Evolutionary conservation across 2,113 vertebrate species (phyloP).

Genomic region (Gorsachius goisagi): DNA sequence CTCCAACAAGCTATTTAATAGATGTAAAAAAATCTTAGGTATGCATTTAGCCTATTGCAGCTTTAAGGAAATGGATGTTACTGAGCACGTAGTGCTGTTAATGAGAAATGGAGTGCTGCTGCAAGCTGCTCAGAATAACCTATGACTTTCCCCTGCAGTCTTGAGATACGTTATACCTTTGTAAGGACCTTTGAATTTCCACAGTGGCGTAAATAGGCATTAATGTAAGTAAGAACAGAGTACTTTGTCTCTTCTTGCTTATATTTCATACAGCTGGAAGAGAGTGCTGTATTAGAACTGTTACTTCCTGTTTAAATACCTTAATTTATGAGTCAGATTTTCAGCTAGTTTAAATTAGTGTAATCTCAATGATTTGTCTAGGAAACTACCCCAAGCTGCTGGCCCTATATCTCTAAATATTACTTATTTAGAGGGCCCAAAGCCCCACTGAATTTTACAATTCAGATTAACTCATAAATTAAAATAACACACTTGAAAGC

Average conservation of each 20-base stretch:
- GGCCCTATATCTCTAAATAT: not conserved
- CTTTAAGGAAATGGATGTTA: not conserved
- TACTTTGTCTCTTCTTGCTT: not conserved
- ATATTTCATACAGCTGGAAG: not conserved
- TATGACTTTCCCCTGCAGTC: not conserved
- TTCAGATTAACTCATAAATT: not conserved
- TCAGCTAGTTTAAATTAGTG: not conserved
- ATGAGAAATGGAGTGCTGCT: not conserved
- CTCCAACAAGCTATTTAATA: not conserved
- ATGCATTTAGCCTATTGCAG: not conserved
- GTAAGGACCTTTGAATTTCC: not conserved
- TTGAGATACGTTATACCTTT: not conserved
- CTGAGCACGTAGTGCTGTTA: not conserved
- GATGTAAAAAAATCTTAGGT: not conserved
- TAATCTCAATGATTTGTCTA: not conserved
- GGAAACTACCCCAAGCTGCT: not conserved
- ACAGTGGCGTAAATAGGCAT: not conserved
- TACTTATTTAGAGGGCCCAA: not conserved
- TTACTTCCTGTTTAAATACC: not conserved
- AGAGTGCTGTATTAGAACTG: not conserved
- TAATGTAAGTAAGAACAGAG: not conserved
- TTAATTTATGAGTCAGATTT: not conserved
- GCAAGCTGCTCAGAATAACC: not conserved
- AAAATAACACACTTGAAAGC: not conserved
- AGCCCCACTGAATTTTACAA: not conserved